A percentile compares a stretch with the other conserved stretches of the same genome.
Conservation (phyloP, 2,797 vertebrate species). For the Rhinella marina region DNA sequence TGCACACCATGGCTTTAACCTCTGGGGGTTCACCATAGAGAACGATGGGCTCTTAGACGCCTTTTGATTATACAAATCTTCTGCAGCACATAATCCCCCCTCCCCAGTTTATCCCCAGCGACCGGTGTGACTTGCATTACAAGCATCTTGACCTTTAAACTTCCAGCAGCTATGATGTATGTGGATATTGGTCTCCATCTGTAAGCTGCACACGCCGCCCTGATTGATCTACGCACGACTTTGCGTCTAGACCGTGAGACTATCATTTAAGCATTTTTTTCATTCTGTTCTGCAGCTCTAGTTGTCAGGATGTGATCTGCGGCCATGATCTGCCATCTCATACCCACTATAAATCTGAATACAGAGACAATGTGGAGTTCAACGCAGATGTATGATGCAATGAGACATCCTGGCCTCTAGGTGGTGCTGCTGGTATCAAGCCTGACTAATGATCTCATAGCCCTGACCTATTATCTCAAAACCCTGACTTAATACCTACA, state of each 20-base stretch:
- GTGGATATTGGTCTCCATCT: conserved; percentile 39
- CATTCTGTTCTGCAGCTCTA: not conserved
- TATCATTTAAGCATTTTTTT: not conserved
- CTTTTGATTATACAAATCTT: not conserved
- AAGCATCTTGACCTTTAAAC: conserved; percentile 58
- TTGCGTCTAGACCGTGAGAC: conserved; percentile 53
- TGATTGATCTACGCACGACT: conserved; percentile 58
- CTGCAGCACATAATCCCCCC: not conserved
- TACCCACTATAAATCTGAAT: not conserved
- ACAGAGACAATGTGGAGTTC: not conserved
- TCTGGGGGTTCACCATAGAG: not conserved
- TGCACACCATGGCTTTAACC: not conserved
- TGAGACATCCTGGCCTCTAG: not conserved
- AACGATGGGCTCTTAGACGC: not conserved
- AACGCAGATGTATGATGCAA: not conserved
- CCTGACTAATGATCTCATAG: not conserved
- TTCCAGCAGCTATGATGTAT: conserved; percentile 51
- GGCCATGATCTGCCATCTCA: not conserved
- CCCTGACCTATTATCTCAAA: not conserved
- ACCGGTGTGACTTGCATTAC: conserved; percentile 50
- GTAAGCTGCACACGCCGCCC: conserved; percentile 29
- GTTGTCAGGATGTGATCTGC: conserved; percentile 2
- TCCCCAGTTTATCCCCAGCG: not conserved
- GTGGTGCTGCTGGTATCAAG: not conserved
- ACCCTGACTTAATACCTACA: not conserved